Evolutionary conservation across 2,113 vertebrate genomes (phyloP).

Genomic region (Austrofundulus limnaeus): DNA sequence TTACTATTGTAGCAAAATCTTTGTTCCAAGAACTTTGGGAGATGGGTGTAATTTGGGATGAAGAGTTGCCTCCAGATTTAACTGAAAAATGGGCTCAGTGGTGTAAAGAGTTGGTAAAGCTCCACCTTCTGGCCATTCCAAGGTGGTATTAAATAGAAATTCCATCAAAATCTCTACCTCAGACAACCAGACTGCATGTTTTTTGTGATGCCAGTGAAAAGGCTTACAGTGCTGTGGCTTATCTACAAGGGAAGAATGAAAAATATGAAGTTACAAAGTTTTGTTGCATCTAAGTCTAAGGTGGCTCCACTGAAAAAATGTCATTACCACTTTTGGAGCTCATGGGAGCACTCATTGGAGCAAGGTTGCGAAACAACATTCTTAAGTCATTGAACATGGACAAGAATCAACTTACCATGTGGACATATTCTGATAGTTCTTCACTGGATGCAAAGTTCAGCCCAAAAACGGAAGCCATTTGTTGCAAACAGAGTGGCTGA

Average conservation of each 20-base stretch:
- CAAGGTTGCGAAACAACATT: background rate
- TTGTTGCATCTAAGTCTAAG: background rate
- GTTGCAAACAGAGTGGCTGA: background rate
- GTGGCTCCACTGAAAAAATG: background rate
- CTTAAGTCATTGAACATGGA: background rate
- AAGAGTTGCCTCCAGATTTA: background rate
- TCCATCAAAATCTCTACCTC: no score
- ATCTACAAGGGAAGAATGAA: background rate
- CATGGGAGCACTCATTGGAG: background rate
- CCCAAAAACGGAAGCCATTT: background rate
- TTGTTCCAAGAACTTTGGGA: conserved; percentile 14
- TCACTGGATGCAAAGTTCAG: background rate
- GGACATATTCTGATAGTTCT: background rate
- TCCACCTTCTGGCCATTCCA: background rate
- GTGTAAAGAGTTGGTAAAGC: background rate
- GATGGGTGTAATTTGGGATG: background rate
- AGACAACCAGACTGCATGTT: background rate
- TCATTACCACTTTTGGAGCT: background rate
- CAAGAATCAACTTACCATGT: background rate
- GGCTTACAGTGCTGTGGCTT: background rate
- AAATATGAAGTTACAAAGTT: background rate
- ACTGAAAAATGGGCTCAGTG: conserved; percentile 5
- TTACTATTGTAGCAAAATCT: background rate
- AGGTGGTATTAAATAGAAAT: background rate
- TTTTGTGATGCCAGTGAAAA: conserved; percentile 1